A percentile compares a stretch with the other conserved stretches of the same genome.
These are phyloP conservation scores for Gopherus evgoodei DNA, from an alignment of 2,113 vertebrate species.

Conservation along the genomic window DNA sequence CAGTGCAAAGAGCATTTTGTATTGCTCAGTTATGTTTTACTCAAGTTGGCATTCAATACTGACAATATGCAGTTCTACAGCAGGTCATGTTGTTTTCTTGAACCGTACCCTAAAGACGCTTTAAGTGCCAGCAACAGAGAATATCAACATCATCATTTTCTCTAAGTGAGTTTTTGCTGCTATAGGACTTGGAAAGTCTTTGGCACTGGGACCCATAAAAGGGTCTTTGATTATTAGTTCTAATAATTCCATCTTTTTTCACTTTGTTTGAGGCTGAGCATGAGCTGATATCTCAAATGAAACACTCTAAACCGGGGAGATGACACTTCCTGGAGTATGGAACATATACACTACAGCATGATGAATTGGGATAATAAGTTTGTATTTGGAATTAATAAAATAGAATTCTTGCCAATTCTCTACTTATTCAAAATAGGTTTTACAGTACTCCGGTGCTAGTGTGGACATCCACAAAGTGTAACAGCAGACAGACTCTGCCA, in stretches of 20 bases:
- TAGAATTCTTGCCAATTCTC: background rate
- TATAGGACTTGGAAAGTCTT: conserved; percentile 43
- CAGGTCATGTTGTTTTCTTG: conserved; percentile 55
- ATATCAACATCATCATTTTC: conserved; percentile 44
- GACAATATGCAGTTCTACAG: conserved; percentile 49
- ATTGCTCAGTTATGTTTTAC: conserved; percentile 52
- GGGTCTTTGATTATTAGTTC: conserved; percentile 62
- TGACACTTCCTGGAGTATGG: conserved; percentile 11
- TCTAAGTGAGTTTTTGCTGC: conserved; percentile 47
- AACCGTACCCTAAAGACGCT: conserved; percentile 55
- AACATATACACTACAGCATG: background rate
- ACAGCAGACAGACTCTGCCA: background rate
- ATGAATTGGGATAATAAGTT: conserved; percentile 27
- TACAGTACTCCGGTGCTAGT: background rate
- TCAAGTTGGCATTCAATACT: conserved; percentile 18
- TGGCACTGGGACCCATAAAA: conserved; percentile 50
- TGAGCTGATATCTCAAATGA: conserved; percentile 3
- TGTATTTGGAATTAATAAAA: background rate
- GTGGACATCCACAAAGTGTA: background rate
- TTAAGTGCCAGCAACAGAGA: conserved; percentile 45
- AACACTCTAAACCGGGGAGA: background rate
- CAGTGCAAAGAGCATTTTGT: conserved; percentile 43
- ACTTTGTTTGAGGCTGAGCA: background rate
- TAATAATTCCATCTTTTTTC: conserved; percentile 9
- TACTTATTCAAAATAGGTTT: background rate